Conservation (phyloP, 2,797 vertebrate species). For the Ceyx erithaca region DNA sequence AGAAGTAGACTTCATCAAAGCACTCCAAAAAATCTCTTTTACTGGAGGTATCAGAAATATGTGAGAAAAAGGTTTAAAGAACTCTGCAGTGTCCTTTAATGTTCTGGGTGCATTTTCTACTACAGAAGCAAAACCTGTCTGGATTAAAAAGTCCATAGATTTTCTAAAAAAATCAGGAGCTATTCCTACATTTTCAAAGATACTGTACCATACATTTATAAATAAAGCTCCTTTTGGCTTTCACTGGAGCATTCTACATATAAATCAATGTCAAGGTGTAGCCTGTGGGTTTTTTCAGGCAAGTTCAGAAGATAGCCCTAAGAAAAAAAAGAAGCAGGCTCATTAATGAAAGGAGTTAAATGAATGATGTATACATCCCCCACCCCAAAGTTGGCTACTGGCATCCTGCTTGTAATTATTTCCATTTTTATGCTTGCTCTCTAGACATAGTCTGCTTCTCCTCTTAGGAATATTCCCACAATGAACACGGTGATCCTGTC, state of each 20-base stretch:
- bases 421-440: neutral
- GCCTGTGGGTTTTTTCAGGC: slow-evolving; percentile 1
- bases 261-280: slow-evolving; percentile 22
- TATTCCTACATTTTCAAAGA: neutral
- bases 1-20: slow-evolving; percentile 11
- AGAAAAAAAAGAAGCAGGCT: neutral
- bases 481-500: neutral
- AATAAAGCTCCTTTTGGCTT: neutral
- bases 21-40: neutral
- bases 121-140: neutral
- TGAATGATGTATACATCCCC: neutral
- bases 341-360: slow-evolving; percentile 20
- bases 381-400: neutral
- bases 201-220: neutral
- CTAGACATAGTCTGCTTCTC: neutral
- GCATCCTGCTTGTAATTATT: neutral
- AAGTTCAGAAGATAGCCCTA: neutral
- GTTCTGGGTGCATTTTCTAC: neutral
- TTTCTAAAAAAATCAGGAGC: neutral
- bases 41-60: neutral
- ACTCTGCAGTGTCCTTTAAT: neutral
- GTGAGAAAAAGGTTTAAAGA: neutral
- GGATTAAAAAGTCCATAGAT: neutral
- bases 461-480: neutral
- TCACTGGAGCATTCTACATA: neutral